phyloP scores from a whole-genome alignment of 2,888 invertebrate genomes.

The Iphiclides podalirius region DNA sequence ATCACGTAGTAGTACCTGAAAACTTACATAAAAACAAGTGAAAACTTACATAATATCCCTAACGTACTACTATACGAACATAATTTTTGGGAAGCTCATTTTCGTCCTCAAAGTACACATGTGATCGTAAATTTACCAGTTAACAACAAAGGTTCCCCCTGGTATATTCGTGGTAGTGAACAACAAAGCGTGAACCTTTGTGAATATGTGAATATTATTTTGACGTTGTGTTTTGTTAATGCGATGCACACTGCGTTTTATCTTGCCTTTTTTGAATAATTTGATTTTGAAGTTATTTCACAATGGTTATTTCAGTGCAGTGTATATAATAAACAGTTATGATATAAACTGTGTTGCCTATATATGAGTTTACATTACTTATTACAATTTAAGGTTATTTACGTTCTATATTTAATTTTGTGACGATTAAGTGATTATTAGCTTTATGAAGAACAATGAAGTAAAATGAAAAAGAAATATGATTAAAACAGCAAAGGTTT shows the following conservation, averaged over 20 bases:
- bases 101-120: conserved; percentile 4
- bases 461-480: neutral
- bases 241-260: conserved; percentile 1
- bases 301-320: too few relatives aligned
- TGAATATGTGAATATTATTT: conserved; percentile 23
- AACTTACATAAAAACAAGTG: neutral
- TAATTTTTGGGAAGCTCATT: conserved; percentile 10
- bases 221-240: conserved; percentile 15
- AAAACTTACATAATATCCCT: neutral
- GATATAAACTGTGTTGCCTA: too few relatives aligned
- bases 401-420: too few relatives aligned
- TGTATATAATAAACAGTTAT: too few relatives aligned
- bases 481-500: too few relatives aligned
- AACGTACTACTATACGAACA: too few relatives aligned
- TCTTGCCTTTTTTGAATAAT: neutral
- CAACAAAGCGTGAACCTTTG: conserved; percentile 22
- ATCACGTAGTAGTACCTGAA: too few relatives aligned
- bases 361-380: too few relatives aligned
- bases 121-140: conserved; percentile 20
- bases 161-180: conserved; percentile 18
- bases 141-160: conserved; percentile 19
- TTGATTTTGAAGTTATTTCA: neutral
- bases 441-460: too few relatives aligned
- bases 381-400: too few relatives aligned
- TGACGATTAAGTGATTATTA: too few relatives aligned